These are phyloP conservation scores for Cyclina sinensis DNA, from an alignment of 1,140 invertebrate genomes.

Conservation along the genomic window DNA sequence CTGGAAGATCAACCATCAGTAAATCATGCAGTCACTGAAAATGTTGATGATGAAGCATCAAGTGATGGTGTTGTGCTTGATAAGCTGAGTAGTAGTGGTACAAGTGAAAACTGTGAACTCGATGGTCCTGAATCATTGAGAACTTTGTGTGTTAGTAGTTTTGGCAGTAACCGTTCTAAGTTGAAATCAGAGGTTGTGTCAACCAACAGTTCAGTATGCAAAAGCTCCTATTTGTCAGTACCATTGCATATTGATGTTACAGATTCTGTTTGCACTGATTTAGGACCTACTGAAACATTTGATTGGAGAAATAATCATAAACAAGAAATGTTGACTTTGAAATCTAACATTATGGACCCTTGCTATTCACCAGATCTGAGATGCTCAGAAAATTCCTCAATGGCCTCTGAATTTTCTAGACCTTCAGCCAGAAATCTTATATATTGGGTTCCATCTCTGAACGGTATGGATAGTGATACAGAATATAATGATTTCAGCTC, in stretches of 20 bases:
- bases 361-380: background rate
- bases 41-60: constrained; percentile 3
- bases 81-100: too few species aligned
- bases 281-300: background rate
- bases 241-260: background rate
- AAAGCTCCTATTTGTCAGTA: background rate
- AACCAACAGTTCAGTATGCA: background rate
- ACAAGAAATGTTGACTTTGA: background rate
- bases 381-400: background rate
- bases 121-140: background rate
- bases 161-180: background rate
- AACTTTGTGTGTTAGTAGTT: background rate
- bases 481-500: background rate
- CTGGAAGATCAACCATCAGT: background rate
- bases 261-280: background rate
- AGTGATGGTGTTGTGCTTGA: background rate
- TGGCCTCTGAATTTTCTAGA: background rate
- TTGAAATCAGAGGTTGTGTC: background rate
- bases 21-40: background rate
- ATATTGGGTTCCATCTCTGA: background rate
- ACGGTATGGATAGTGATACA: background rate
- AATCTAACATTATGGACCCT: background rate
- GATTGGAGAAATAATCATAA: background rate
- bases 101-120: background rate
- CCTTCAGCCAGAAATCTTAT: background rate